Conservation (phyloP, 2,113 vertebrate genomes). For the Takifugu flavidus region DNA sequence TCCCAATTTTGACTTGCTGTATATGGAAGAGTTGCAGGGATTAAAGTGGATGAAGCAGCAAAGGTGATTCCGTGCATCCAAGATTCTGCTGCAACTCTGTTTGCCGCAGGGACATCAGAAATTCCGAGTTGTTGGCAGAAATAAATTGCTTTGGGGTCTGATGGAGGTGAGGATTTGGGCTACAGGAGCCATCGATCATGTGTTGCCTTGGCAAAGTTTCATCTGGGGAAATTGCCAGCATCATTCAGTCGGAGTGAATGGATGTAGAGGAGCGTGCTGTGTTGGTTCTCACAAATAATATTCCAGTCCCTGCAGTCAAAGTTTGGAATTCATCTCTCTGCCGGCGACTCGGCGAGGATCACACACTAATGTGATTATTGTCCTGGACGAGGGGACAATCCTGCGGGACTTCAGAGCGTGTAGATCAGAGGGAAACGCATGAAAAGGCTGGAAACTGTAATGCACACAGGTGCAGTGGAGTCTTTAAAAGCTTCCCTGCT, state of each 20-base stretch:
- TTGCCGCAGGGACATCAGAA: constrained; percentile 27
- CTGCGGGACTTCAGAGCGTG: constrained; percentile 71
- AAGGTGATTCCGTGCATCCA: constrained; percentile 11
- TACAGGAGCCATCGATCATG: constrained; percentile 72
- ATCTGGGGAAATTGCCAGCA: constrained; percentile 71
- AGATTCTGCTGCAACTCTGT: constrained; percentile 6
- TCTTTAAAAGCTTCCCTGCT: constrained; percentile 13
- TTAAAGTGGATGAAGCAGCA: constrained; percentile 12
- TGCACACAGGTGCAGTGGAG: constrained; percentile 46
- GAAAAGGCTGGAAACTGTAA: constrained; percentile 36
- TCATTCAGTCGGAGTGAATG: constrained; percentile 66
- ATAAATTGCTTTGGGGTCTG: constrained; percentile 58
- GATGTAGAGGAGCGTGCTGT: constrained; percentile 40
- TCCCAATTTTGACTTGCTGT: constrained; percentile 12
- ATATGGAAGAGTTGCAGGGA: constrained; percentile 32
- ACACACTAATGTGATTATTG: constrained; percentile 75
- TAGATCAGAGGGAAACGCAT: constrained; percentile 42
- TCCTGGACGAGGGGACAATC: constrained; percentile 53
- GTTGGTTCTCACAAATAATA: constrained; percentile 65
- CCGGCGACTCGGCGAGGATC: constrained; percentile 60
- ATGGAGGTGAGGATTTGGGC: constrained; percentile 57
- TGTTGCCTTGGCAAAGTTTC: constrained; percentile 55
- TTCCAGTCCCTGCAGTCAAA: constrained; percentile 45
- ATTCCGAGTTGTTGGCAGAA: constrained; percentile 41
- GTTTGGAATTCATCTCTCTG: constrained; percentile 64